Conservation (phyloP, 2,888 invertebrate genomes). For the Cybosia mesomella region DNA sequence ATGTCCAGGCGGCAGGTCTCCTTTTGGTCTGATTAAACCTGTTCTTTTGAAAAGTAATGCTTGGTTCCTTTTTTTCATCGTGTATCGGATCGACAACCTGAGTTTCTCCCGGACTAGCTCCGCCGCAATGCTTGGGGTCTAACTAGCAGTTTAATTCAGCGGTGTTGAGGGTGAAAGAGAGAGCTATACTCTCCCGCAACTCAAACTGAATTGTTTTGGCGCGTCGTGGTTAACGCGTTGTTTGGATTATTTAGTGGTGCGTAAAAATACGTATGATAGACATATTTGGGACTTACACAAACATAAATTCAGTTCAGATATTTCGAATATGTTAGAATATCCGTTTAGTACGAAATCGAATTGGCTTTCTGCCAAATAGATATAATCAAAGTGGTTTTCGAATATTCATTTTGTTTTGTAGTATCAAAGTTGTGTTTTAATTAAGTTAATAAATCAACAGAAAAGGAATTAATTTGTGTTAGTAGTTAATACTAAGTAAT, state of each 20-base stretch:
- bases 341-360: slow-evolving; percentile 27
- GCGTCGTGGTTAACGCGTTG: too few species aligned
- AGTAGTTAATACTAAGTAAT: too few species aligned
- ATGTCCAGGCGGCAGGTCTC: too few species aligned
- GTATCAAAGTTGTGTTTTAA: not conserved
- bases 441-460: not conserved
- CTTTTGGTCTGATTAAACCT: too few species aligned
- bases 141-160: too few species aligned
- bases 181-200: too few species aligned
- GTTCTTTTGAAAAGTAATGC: not conserved
- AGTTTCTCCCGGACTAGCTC: too few species aligned
- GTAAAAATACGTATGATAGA: slow-evolving; percentile 16
- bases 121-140: too few species aligned
- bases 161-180: too few species aligned
- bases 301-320: slow-evolving; percentile 20
- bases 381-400: slow-evolving; percentile 16
- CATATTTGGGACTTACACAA: slow-evolving; percentile 20
- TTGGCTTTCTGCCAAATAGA: slow-evolving; percentile 42
- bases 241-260: slow-evolving; percentile 1
- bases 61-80: too few species aligned
- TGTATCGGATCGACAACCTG: too few species aligned
- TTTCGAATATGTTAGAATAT: slow-evolving; percentile 24
- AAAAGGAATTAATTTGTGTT: not conserved
- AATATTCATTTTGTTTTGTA: slow-evolving; percentile 5
- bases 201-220: too few species aligned